phyloP scores from a whole-genome alignment of 2,888 invertebrate genomes.

The Hirudinaria manillensis region DNA sequence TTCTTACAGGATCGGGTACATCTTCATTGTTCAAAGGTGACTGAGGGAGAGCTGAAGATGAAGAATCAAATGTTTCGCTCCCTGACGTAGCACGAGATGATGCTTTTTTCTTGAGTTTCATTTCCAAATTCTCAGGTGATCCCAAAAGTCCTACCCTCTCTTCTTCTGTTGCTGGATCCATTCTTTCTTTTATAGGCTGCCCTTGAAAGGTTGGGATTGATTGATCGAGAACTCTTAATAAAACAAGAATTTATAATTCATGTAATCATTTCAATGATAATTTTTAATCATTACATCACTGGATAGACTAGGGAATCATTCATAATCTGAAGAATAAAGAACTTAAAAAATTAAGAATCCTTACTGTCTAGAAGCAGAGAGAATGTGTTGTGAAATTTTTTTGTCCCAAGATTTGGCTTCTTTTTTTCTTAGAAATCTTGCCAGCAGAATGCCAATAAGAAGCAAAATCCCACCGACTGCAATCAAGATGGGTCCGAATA shows the following conservation, averaged over 20 bases:
- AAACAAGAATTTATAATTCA: neutral
- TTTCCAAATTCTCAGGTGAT: neutral
- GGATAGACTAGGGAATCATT: too few relatives aligned
- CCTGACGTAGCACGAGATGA: neutral
- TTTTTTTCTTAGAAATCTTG: constrained; percentile 18
- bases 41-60: neutral
- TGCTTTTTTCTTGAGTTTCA: neutral
- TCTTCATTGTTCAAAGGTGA: constrained; percentile 4
- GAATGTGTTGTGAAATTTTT: constrained; percentile 11
- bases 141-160: constrained; percentile 1
- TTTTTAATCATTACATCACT: too few relatives aligned
- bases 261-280: too few relatives aligned
- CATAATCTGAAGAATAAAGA: too few relatives aligned
- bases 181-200: neutral
- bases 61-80: neutral
- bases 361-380: constrained; percentile 17
- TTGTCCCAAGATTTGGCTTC: constrained; percentile 14
- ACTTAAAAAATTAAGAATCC: neutral
- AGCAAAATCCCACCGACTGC: constrained; percentile 14
- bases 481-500: constrained; percentile 1
- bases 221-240: constrained; percentile 3
- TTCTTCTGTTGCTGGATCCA: neutral
- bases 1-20: constrained; percentile 14
- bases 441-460: constrained; percentile 15
- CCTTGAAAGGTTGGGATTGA: neutral